Conservation (phyloP, 2,797 vertebrate genomes). For the Sus cebifrons region DNA sequence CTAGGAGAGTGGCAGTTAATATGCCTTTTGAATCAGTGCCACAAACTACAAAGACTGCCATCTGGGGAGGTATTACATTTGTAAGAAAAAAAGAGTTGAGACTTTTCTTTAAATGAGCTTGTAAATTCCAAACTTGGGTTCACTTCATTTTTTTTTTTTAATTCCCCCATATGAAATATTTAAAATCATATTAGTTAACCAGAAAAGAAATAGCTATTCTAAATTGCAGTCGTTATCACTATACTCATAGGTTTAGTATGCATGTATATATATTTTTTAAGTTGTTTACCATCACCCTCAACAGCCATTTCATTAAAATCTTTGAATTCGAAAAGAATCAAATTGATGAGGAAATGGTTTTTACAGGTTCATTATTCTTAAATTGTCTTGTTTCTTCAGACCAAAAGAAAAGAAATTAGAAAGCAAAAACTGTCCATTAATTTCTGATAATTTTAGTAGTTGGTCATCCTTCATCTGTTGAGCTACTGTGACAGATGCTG, state of each 20-base stretch:
- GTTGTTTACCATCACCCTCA: conserved; percentile 76
- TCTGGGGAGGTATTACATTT: conserved; percentile 91
- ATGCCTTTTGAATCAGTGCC: conserved; percentile 91
- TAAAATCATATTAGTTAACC: conserved; percentile 86
- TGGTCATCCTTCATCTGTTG: background rate
- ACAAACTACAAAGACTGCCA: conserved; percentile 90
- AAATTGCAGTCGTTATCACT: conserved; percentile 77
- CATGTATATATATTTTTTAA: conserved; percentile 82
- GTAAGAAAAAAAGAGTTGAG: conserved; percentile 86
- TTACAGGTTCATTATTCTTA: background rate
- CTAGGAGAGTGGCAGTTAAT: conserved; percentile 89
- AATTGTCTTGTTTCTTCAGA: conserved; percentile 21
- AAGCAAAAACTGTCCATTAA: conserved; percentile 16
- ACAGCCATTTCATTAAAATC: conserved; percentile 78
- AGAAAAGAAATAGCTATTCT: conserved; percentile 81
- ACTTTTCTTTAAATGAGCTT: conserved; percentile 90
- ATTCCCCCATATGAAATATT: conserved; percentile 77
- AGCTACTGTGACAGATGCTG: background rate
- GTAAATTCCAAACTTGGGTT: conserved; percentile 87
- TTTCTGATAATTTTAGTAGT: conserved; percentile 21
- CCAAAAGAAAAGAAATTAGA: conserved; percentile 21
- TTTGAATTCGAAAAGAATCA: conserved; percentile 78
- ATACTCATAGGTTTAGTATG: conserved; percentile 76
- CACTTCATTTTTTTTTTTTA: conserved; percentile 77
- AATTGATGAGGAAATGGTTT: conserved; percentile 34